phyloP scores from a whole-genome alignment of 2,888 invertebrate species.

The Patella depressa region DNA sequence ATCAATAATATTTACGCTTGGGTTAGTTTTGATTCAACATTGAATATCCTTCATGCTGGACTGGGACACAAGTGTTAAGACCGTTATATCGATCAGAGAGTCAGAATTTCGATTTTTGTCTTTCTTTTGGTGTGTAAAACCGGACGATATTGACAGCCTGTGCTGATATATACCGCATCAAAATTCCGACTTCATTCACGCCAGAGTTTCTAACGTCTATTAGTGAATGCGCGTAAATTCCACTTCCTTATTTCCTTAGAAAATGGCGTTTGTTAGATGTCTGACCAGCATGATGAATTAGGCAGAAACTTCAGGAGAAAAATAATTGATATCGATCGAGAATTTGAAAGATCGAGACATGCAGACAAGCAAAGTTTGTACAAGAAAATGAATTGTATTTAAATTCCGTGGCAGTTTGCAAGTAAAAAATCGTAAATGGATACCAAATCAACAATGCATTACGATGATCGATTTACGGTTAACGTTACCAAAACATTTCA shows the following conservation, averaged over 20 bases:
- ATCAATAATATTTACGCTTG: no score
- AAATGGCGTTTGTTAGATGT: slow-evolving; percentile 5
- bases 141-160: slow-evolving; percentile 1
- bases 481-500: slow-evolving; percentile 9
- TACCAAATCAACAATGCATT: slow-evolving; percentile 1
- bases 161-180: slow-evolving; percentile 9
- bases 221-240: neutral
- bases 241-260: neutral
- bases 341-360: slow-evolving; percentile 6
- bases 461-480: slow-evolving; percentile 5
- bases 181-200: slow-evolving; percentile 5
- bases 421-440: slow-evolving; percentile 1
- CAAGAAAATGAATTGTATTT: slow-evolving; percentile 7
- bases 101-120: neutral
- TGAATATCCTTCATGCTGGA: no score
- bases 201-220: neutral
- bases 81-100: neutral
- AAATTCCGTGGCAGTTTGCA: slow-evolving; percentile 7
- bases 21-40: no score
- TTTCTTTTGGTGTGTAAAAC: neutral
- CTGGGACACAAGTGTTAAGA: neutral
- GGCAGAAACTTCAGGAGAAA: slow-evolving; percentile 8
- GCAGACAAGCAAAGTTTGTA: slow-evolving; percentile 9
- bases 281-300: slow-evolving; percentile 4
- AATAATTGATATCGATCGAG: neutral